phyloP scores from a whole-genome alignment of 2,888 invertebrate species.

The Agelastica alni region DNA sequence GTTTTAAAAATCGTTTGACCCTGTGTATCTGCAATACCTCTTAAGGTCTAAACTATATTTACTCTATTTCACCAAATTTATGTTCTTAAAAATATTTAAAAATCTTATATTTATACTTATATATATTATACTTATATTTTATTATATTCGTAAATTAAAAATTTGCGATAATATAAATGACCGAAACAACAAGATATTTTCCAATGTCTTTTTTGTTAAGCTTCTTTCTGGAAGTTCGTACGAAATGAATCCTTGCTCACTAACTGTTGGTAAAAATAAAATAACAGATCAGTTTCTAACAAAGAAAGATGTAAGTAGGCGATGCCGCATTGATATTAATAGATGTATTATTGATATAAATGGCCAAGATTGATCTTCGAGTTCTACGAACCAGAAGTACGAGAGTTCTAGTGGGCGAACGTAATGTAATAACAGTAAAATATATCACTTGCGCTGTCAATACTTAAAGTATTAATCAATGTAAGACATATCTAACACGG shows the following conservation, averaged over 20 bases:
- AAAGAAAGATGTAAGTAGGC: constrained; percentile 2
- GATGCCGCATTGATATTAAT: constrained; percentile 7
- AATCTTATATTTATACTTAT: too few relatives aligned
- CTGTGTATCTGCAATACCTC: too few relatives aligned
- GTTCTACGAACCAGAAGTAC: constrained; percentile 2
- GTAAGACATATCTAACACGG: not conserved
- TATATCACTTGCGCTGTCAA: not conserved
- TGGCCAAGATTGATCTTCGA: constrained; percentile 5
- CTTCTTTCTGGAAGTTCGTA: constrained; percentile 5
- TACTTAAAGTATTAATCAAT: not conserved
- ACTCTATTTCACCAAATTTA: too few relatives aligned
- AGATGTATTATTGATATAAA: constrained; percentile 9
- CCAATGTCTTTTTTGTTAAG: too few relatives aligned
- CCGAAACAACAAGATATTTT: too few relatives aligned
- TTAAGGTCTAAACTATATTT: too few relatives aligned
- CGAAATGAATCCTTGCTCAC: constrained; percentile 1
- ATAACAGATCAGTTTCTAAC: not conserved
- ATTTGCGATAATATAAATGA: too few relatives aligned
- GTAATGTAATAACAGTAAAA: not conserved
- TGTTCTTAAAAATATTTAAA: too few relatives aligned
- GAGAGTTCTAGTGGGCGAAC: not conserved
- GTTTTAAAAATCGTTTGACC: too few relatives aligned
- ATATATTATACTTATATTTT: too few relatives aligned
- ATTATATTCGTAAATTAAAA: too few relatives aligned
- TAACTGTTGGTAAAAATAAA: not conserved